These are phyloP conservation scores for Dasypogon diadema DNA, from an alignment of 2,888 invertebrate species.

Conservation along the genomic window DNA sequence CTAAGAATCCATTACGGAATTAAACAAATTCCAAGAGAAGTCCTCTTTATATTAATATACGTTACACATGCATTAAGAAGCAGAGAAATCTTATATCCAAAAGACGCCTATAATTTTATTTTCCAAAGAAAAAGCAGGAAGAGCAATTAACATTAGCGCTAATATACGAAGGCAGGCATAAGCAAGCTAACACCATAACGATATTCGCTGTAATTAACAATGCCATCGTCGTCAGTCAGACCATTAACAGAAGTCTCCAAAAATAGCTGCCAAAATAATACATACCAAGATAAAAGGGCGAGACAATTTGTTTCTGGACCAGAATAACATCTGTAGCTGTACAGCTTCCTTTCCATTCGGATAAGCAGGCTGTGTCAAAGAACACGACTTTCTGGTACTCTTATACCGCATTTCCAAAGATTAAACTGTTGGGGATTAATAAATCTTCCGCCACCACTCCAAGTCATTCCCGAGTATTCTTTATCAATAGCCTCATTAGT, in stretches of 20 bases:
- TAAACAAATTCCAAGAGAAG: too few species aligned
- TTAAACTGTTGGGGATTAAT: constrained; percentile 17
- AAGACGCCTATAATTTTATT: constrained; percentile 10
- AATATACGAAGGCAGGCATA: not conserved
- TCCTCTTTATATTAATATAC: too few species aligned
- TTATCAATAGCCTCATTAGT: constrained; percentile 37
- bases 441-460: constrained; percentile 14
- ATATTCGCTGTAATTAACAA: not conserved
- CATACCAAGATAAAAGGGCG: constrained; percentile 13
- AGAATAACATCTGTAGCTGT: not conserved
- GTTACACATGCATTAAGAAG: too few species aligned
- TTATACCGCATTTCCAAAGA: constrained; percentile 16
- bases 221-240: not conserved
- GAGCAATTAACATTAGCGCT: constrained; percentile 27
- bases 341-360: not conserved
- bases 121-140: constrained; percentile 15
- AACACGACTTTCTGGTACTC: not conserved
- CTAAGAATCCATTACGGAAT: too few species aligned
- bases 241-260: constrained; percentile 23
- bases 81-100: not conserved
- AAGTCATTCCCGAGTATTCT: constrained; percentile 11
- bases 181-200: not conserved
- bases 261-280: constrained; percentile 30
- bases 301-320: constrained; percentile 14
- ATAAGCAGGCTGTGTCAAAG: not conserved